Evolutionary conservation across 1,140 invertebrate genomes (phyloP).

Genomic region (Zeugodacus cucurbitae): DNA sequence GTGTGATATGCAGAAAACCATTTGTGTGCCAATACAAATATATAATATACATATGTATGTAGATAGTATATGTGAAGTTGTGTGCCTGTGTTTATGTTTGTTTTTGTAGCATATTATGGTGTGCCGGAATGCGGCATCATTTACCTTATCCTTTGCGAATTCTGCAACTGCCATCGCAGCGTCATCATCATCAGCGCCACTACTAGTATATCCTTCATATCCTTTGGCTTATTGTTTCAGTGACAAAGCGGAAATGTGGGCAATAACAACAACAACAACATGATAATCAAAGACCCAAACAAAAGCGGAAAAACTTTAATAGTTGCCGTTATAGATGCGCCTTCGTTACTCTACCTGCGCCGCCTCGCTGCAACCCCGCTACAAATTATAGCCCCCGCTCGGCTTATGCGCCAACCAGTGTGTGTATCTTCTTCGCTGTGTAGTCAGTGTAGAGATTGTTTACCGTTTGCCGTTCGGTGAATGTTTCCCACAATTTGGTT

Average conservation of each 20-base stretch:
- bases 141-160: conserved; percentile 37
- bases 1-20: background rate
- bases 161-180: background rate
- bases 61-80: background rate
- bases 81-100: background rate
- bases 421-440: background rate
- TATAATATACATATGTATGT: background rate
- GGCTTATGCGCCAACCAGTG: background rate
- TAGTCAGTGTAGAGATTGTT: background rate
- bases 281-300: background rate
- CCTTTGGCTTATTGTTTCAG: conserved; percentile 19
- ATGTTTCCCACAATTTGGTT: background rate
- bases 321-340: background rate
- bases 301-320: background rate
- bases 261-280: background rate
- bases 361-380: background rate
- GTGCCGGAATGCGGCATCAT: conserved; percentile 33
- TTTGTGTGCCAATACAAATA: conserved; percentile 9
- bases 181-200: background rate
- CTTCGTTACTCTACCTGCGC: background rate
- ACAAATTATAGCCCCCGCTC: background rate
- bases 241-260: conserved; percentile 20
- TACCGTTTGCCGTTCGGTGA: background rate
- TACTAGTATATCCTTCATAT: conserved; percentile 27
- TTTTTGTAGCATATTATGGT: background rate